Evolutionary conservation across 2,797 vertebrate genomes (phyloP).

Genomic region (Sarcophilus harrisii): DNA sequence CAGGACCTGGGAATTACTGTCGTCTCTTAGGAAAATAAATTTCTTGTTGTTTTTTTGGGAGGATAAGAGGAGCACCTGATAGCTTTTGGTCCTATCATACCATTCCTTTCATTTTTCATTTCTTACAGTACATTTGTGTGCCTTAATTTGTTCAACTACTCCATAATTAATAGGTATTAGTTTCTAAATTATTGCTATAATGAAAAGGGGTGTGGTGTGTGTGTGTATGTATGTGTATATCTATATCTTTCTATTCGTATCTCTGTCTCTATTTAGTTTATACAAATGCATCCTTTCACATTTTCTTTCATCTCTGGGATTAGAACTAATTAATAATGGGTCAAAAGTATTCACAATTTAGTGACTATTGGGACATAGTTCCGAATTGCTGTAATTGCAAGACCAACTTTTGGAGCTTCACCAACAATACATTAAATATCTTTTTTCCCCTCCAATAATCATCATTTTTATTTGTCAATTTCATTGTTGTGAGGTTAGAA

Average conservation of each 20-base stretch:
- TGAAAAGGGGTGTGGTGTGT: background rate
- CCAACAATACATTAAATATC: background rate
- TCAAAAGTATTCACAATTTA: slow-evolving; percentile 50
- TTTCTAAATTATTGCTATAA: background rate
- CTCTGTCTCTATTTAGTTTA: background rate
- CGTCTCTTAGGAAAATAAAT: background rate
- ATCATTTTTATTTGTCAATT: background rate
- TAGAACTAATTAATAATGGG: background rate
- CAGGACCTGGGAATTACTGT: background rate
- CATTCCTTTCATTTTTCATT: background rate
- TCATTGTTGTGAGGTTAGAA: background rate
- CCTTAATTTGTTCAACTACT: background rate
- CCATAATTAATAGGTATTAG: background rate
- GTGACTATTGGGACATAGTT: slow-evolving; percentile 33
- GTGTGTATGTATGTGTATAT: too few relatives aligned
- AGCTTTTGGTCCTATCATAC: too few relatives aligned
- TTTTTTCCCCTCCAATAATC: slow-evolving; percentile 18
- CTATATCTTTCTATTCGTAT: background rate
- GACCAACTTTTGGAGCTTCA: background rate
- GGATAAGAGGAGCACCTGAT: too few relatives aligned
- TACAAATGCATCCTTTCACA: background rate
- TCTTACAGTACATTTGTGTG: background rate
- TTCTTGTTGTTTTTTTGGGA: background rate
- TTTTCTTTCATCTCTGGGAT: background rate
- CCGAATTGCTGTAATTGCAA: slow-evolving; percentile 32